Base-by-base conservation (phyloP, 2,797 vertebrate genomes). In the Bradypodion ventrale region DNA sequence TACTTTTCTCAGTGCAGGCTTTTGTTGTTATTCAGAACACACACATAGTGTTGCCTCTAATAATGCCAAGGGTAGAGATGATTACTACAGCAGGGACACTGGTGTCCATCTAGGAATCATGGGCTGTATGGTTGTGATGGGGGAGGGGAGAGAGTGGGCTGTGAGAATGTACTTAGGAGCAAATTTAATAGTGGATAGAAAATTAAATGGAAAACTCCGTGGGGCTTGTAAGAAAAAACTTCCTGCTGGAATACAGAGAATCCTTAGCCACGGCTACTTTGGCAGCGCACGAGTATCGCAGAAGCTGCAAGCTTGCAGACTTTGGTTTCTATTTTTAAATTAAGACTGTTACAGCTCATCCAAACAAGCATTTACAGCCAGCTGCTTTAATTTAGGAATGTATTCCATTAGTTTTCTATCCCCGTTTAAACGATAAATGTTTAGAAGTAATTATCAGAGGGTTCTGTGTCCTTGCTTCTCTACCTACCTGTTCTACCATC, bases 341-440 rank as follows among this genome's bases (percentile, higher is more conserved):
- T 46, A 40, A 66, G 69, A 62, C 62, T 46, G 59, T 80, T 74
- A 66, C 32, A 66, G 42, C 75, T 85, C 49, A 85, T 19, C 62
- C 52, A 73, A 80, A 56, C 32, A 52, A 66, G 81, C 44, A 56
- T 52, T 66, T 44, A 32, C 23, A 74, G 42, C 40, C 59, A 62
- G 42, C 46, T 49, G 59, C 69, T 62, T n/a, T 46, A 73, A 79
- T 44, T 52, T 66, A 37, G 76, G 83, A 75, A 75, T 80, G 69
- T 75, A 75, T 75, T 81, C 73, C 62, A 59, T 80, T 80, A 75
- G 63, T 66, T 81, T 35, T 32, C 44, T 25, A 52, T 15, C 40
- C 59, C 76, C 62, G 72, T 63, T 84, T 79, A 79, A 80, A 78
- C 15, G 56, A 78, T 84, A 79, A 79, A 46, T 81, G 78, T 80